Evolutionary conservation across 2,797 vertebrate species (phyloP).

Genomic region (Chelidonichthys spinosus): DNA sequence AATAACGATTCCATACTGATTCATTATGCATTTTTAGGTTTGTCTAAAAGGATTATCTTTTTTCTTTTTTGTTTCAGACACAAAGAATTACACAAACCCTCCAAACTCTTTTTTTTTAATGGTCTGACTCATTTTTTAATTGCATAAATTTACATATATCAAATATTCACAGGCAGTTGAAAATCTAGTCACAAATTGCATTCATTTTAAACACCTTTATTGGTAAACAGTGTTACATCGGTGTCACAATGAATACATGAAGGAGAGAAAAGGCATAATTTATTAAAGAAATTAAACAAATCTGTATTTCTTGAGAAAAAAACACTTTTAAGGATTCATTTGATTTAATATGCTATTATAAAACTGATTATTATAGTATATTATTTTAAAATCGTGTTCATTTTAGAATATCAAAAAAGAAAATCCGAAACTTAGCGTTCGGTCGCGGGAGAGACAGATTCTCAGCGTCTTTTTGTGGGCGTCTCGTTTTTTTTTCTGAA

Average conservation of each 20-base stretch:
- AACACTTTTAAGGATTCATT: background rate
- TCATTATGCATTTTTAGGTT: background rate
- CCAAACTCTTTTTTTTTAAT: background rate
- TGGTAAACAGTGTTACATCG: background rate
- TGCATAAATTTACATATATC: background rate
- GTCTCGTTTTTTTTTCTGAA: slow-evolving; percentile 81
- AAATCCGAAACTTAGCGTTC: slow-evolving; percentile 62
- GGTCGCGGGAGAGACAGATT: slow-evolving; percentile 74
- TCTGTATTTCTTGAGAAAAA: background rate
- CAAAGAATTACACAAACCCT: background rate
- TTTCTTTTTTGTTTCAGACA: background rate
- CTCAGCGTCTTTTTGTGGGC: slow-evolving; percentile 83
- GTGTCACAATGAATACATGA: background rate
- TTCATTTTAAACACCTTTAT: background rate
- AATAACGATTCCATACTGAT: background rate
- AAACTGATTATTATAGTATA: background rate
- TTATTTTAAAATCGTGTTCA: no score
- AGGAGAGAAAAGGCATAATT: background rate
- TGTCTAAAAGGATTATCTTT: background rate
- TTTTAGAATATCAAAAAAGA: slow-evolving; percentile 21
- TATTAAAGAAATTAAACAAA: background rate
- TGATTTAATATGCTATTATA: background rate
- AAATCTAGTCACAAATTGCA: background rate
- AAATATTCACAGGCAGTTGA: background rate
- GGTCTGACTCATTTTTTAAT: background rate